Evolutionary conservation across 2,888 invertebrate genomes (phyloP).

Genomic region (Therioaphis trifolii): DNA sequence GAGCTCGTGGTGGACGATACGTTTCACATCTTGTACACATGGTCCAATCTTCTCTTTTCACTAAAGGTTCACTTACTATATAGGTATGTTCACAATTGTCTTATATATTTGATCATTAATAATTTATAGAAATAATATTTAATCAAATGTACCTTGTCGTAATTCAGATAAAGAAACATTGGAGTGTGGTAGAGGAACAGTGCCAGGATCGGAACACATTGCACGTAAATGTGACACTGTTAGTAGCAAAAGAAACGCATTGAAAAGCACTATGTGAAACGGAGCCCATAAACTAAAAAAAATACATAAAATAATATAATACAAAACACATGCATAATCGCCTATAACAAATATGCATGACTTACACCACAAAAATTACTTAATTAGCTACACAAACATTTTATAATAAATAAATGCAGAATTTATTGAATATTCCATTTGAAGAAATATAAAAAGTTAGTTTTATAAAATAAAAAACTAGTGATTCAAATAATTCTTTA

Average conservation of each 20-base stretch:
- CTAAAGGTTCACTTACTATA: conserved; percentile 64
- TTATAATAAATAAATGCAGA: no score
- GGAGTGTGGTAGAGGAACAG: conserved; percentile 80
- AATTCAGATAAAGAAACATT: conserved; percentile 84
- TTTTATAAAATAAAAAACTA: no score
- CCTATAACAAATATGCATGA: no score
- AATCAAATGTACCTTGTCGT: conserved; percentile 72
- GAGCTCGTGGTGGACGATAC: conserved; percentile 84
- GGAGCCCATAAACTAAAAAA: conserved; percentile 82
- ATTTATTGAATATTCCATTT: no score
- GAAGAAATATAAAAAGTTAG: no score
- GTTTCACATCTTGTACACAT: conserved; percentile 85
- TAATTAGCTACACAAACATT: no score
- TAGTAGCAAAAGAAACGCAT: conserved; percentile 80
- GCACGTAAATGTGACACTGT: conserved; percentile 84
- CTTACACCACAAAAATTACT: no score
- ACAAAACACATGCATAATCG: no score
- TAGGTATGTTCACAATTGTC: conserved; percentile 15
- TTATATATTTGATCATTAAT: no score
- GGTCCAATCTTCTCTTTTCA: conserved; percentile 76
- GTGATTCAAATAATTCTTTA: no score
- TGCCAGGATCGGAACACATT: conserved; percentile 89
- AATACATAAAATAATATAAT: conserved; percentile 16
- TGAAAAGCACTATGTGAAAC: conserved; percentile 82
- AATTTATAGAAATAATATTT: conserved; percentile 20